Base-by-base conservation (phyloP, 2,797 vertebrate species). In the Neopelma chrysocephalum region DNA sequence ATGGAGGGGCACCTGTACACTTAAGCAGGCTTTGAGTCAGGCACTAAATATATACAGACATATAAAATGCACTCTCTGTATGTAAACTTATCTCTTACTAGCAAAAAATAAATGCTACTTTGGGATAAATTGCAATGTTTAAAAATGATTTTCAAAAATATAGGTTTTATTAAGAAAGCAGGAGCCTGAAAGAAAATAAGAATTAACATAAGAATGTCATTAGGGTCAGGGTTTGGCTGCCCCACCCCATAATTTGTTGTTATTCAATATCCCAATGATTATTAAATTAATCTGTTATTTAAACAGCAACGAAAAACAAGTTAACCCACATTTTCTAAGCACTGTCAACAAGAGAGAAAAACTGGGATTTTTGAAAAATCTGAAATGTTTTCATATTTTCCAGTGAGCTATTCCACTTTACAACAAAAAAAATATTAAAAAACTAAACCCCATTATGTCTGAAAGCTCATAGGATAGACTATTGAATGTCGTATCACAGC, bases 281-380 rank as follows among this genome's bases (percentile, higher is more conserved):
- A 98, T 98, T 98, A 98, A 97, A 98, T 98, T 98, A 98, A 98
- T 98, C 97, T 98, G 96, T 96, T 97, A 98, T 94, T 98, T 97
- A 96, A 98, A 97, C 96, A 96, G 94, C 95, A 96, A 96, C 97
- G 87, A 72, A 97, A 98, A 98, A 85, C 95, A 97, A 96, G 96
- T 96, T 88, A 96, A 94, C 93, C 96, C 96, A 87, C 95, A 96
- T 98, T 97, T 97, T 96, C 87, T 97, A 95, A 94, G 94, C 87
- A 90, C 96, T 97, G 96, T 98, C 97, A 98, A 97, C 78, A 97
- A 94, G 87, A 93, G 25, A 89, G 86, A 94, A 97, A 96, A 97
- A 96, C 14, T 93, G n/a, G 40, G 70, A 83, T 93, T 85, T 96
- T 73, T n/a, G 0, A 60, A 83, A 93, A 92, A 82, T 92, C 58